phyloP scores from a whole-genome alignment of 2,888 invertebrate genomes.

The Drosophila macrospina region DNA sequence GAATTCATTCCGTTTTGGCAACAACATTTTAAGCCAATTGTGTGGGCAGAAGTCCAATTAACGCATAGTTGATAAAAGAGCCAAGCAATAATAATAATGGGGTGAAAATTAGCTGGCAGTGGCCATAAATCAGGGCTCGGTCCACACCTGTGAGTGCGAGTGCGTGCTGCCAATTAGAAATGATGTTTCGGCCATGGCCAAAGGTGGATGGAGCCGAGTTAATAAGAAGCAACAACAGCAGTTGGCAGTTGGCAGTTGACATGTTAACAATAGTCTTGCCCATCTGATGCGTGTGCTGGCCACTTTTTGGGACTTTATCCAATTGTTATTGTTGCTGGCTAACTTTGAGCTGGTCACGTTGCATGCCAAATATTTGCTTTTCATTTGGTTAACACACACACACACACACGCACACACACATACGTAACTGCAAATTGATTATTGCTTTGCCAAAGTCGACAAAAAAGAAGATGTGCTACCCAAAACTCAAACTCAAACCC shows the following conservation, averaged over 20 bases:
- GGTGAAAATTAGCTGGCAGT: constrained; percentile 33
- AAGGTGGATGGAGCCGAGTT: background rate
- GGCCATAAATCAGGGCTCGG: constrained; percentile 47
- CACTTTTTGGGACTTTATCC: constrained; percentile 38
- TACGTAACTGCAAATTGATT: constrained; percentile 69
- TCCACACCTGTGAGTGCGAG: constrained; percentile 40
- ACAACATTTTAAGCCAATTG: background rate
- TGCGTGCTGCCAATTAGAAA: constrained; percentile 42
- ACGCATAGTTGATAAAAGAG: constrained; percentile 26
- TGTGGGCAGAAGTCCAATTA: constrained; percentile 38
- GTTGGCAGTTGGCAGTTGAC: constrained; percentile 32
- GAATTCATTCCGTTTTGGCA: constrained; percentile 1
- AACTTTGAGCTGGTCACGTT: constrained; percentile 56
- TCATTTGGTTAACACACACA: constrained; percentile 63
- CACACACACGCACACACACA: constrained; percentile 5
- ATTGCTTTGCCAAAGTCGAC: constrained; percentile 45
- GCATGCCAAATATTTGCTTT: constrained; percentile 74
- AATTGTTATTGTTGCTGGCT: constrained; percentile 36
- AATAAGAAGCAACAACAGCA: constrained; percentile 1
- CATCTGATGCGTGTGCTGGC: constrained; percentile 34
- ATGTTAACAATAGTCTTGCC: constrained; percentile 49
- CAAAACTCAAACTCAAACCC: no score
- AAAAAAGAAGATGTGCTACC: constrained; percentile 5
- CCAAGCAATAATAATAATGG: constrained; percentile 38
- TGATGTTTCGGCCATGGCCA: constrained; percentile 2